A percentile compares a stretch with the other conserved stretches of the same genome.
These are phyloP conservation scores for Zeus faber DNA, from an alignment of 2,113 vertebrate species.

Conservation along the genomic window DNA sequence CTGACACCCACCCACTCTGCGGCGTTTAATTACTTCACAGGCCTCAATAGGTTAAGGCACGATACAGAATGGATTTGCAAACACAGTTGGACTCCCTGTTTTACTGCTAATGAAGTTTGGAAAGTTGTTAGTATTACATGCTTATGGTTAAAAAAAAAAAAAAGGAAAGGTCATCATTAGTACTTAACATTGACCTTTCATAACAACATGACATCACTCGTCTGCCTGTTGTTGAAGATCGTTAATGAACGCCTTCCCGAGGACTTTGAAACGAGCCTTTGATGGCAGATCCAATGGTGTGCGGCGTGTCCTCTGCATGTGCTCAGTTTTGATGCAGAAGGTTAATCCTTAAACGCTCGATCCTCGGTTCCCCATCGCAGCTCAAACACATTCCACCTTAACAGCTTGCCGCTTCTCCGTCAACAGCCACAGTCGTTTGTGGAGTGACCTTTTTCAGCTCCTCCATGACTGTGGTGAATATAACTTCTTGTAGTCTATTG, in stretches of 20 bases:
- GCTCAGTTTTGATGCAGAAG: conserved; percentile 7
- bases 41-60: not conserved
- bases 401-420: conserved; percentile 6
- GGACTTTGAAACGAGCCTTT: conserved; percentile 13
- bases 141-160: no score
- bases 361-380: not conserved
- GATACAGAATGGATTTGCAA: not conserved
- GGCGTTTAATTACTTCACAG: no score
- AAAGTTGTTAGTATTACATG: no score
- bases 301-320: conserved; percentile 9
- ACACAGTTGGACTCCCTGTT: not conserved
- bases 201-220: not conserved
- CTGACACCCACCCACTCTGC: no score
- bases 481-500: no score
- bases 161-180: not conserved
- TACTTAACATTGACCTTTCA: not conserved
- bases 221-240: not conserved
- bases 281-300: conserved; percentile 17
- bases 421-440: conserved; percentile 32
- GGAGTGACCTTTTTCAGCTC: conserved; percentile 27
- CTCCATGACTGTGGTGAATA: no score
- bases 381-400: conserved; percentile 32
- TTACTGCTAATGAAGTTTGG: no score
- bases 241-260: conserved; percentile 4
- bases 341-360: conserved; percentile 34